Evolutionary conservation across 1,140 invertebrate genomes (phyloP), one percentile per base, ranked within the genome.

Genomic region (Drosophila baimaii): DNA sequence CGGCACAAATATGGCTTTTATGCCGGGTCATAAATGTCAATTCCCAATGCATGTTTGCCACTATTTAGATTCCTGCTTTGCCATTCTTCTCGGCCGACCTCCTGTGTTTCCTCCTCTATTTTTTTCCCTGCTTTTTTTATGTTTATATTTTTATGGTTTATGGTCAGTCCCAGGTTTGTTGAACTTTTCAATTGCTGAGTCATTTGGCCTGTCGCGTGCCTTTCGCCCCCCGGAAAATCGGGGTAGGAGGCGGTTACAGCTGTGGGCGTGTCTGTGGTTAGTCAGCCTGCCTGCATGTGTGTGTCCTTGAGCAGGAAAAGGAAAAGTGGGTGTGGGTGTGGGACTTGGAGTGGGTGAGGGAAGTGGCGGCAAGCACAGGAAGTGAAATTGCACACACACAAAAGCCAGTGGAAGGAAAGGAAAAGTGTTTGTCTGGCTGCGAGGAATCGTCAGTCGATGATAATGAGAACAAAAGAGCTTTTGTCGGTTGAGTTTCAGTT

Each of bases 181-280:
- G 62, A 86, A 86, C 82, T 77, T 77, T 76, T 57, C 76, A 49
- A 39, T 75, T 75, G 79, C 79, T 88, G 83, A 88, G 76, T 88
- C 83, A 88, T 75, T 74, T 78, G 66, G 61, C 35, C 41, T 54
- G 37, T 61, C 59, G 46, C 57, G 66, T 71, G 70, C 55, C 49
- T 43, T 23, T 75, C 62, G 73, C 54, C n/a, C n/a, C 35, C 65
- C 17, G 19, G 54, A 55, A 65, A 76, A 65, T 59, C 49, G 59
- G 46, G 41, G 23, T 23, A 39, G 64, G 64, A 19, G 49, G 47
- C 39, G 68, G 65, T 70, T 57, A 37, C 68, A 44, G 51, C 19
- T 71, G 68, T 71, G 66, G 69, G 69, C 66, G 69, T 71, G 51
- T 29, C 66, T 58, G 69, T 71, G 69, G 69, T 72, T 72, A 72